Evolutionary conservation across 2,113 vertebrate species (phyloP), one percentile per base, ranked within the genome.

Genomic region (Aplodontia rufa): DNA sequence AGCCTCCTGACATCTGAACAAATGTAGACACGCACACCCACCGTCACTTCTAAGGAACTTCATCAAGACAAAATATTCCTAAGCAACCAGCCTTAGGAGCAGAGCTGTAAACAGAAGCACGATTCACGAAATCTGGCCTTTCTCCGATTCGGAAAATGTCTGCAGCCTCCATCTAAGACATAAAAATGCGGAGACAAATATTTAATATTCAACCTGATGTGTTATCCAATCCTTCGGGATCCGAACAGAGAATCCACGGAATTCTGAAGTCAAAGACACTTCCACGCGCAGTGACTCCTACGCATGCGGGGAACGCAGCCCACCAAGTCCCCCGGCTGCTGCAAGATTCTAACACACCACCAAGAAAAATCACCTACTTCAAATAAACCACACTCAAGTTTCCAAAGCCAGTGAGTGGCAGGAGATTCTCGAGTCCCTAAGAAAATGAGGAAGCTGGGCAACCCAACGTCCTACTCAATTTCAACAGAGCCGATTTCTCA

Each of bases 1-100:
- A 76, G 88, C 51, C 72, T 80, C 37, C 74, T 78, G 49, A 71
- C 51, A 64, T 89, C 74, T 1, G 45, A 95, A 78, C 81, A 53
- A 83, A 80, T 0, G 85, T 7, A n/a, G 81, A 82, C 35, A 64
- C 1, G 3, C 58, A 40, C 80, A 60, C 86, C 83, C 84, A 79
- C 84, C n/a, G 64, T 60, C 81, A 68, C 95, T 89, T 92, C 66
- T 72, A 76, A 84, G 91, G 64, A 92, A 95, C 53, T 75, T 45
- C 37, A 78, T 76, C 62, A 72, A 49, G 76, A 76, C 76, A 81
- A 84, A 95, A 91, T 85, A 97, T 90, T 90, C 84, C 90, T 84
- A 85, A 83, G 95, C 96, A 92, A 90, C 58, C 49, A 28, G 75
- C 30, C 81, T 40, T 17, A 66, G 90, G 74, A 88, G 51, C 12